These are phyloP conservation scores for Fulmarus glacialis DNA, from an alignment of 2,113 vertebrate genomes.

Conservation along the genomic window DNA sequence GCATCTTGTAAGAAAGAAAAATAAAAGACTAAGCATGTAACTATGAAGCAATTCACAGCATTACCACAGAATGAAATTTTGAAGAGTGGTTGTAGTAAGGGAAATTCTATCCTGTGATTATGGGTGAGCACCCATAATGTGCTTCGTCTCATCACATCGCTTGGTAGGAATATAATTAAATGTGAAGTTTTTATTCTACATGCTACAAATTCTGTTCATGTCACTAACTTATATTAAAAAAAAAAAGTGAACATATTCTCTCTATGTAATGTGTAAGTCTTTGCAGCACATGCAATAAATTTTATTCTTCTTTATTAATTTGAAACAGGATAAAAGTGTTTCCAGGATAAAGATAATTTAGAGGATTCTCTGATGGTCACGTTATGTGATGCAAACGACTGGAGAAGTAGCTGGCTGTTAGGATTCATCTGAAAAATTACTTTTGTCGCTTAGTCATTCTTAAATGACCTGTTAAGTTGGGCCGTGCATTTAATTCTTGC, in stretches of 20 bases:
- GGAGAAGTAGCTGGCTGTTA: neutral
- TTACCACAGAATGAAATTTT: neutral
- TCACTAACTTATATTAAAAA: neutral
- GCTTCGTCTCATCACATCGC: neutral
- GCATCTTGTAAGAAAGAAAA: neutral
- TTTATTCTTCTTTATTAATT: neutral
- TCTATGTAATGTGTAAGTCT: neutral
- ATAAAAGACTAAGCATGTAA: neutral
- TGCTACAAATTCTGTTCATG: neutral
- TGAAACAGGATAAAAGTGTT: neutral
- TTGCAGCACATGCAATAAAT: neutral
- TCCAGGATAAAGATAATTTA: neutral
- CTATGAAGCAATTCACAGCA: neutral
- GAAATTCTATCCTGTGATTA: neutral
- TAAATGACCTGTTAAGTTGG: neutral
- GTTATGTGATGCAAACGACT: neutral
- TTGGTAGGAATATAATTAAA: neutral
- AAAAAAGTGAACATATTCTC: fast-evolving
- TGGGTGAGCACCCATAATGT: neutral
- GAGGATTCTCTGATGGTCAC: neutral
- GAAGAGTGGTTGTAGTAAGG: neutral
- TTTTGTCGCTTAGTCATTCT: neutral
- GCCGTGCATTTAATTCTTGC: neutral
- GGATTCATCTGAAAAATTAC: neutral
- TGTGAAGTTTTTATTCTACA: neutral